Base-by-base conservation (phyloP, 1,140 invertebrate genomes). In the Sarcophaga peregrina region DNA sequence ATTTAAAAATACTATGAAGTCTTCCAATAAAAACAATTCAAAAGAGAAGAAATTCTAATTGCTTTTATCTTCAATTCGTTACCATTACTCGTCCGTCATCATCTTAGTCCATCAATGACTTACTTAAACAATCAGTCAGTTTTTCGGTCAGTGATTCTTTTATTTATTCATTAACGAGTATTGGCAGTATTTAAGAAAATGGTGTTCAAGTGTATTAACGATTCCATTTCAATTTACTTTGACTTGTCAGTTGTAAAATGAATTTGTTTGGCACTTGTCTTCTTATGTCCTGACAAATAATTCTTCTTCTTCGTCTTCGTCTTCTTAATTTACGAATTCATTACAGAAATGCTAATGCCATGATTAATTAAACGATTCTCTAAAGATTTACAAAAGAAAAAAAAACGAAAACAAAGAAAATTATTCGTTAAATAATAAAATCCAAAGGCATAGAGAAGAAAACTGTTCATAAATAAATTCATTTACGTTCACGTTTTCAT, bases 291-390 rank as follows among this genome's bases (percentile, higher is more conserved):
- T 58, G n/a, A 58, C 54, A 37, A 37, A 37, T 4, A 37, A 37
- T 37, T 37, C 25, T 37, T 37, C 25, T n/a, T n/a, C n/a, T n/a
- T n/a, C n/a, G n/a, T n/a, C n/a, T n/a, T n/a, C n/a, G n/a, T n/a
- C n/a, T n/a, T 37, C 25, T 37, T 37, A 37, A 37, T 37, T 37
- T 37, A 1, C 1, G 25, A 37, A 37, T 37, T 37, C 25, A 37
- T 2, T 37, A 37, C 25, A 37, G 25, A 37, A 37, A 37, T 37
- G 25, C 25, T 68, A 68, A 68, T 68, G 20, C 62, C 20, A 68
- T 68, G 62, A 68, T 68, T 68, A 68, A 68, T 68, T 68, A 68
- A 37, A 68, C 6, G 20, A 62, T 20, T 68, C 62, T 68, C 62
- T 25, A 68, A 68, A 68, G 62, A 17, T 20, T 20, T 68, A 8